Base-by-base conservation (phyloP, 2,797 vertebrate genomes). In the Malurus splendens region DNA sequence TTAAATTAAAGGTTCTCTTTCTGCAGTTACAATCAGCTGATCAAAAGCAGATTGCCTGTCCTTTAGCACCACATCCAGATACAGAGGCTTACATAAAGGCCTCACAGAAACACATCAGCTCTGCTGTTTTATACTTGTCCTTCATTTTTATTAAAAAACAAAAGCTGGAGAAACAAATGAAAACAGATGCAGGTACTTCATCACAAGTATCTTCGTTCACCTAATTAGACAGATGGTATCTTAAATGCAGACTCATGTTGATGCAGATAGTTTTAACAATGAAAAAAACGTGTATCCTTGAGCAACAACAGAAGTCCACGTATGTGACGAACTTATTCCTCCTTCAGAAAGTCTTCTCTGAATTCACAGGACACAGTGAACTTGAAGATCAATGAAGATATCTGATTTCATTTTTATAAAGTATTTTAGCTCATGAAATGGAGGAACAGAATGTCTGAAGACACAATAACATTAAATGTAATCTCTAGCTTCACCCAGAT, bases 61-160 rank as follows among this genome's bases (percentile, higher is more conserved):
- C 90, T 93, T 96, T 87, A 96, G 93, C 94, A 96, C 85, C 89
- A 92, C 92, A 55, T 90, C 74, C 86, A 19, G 70, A 72, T 73
- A 88, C 60, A 73, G 86, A 91, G 67, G 65, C 90, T 96, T 95
- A 96, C 84, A 92, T 65, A 94, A 91, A 94, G 76, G 87, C 82
- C 94, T 75, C 70, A 65, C 55, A 94, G 87, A 38, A 92, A 81
- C 39, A 90, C 41, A 94, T 54, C 90, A 45, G 51, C 64, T 95
- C 92, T 89, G 92, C 87, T 75, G 70, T 33, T 89, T 95, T 90
- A 82, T 80, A 94, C 45, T 66, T 48, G 62, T 83, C 80, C 76
- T 95, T 93, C 95, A 93, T 96, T 91, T 94, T 86, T 83, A 50
- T 48, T 56, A 19, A 67, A 81, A 82, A 88, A 72, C 28, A 84